Percentiles rank a stretch among this genome's conserved stretches.
Evolutionary conservation across 2,888 invertebrate species (phyloP).

Genomic region (Drosophila mimetica): DNA sequence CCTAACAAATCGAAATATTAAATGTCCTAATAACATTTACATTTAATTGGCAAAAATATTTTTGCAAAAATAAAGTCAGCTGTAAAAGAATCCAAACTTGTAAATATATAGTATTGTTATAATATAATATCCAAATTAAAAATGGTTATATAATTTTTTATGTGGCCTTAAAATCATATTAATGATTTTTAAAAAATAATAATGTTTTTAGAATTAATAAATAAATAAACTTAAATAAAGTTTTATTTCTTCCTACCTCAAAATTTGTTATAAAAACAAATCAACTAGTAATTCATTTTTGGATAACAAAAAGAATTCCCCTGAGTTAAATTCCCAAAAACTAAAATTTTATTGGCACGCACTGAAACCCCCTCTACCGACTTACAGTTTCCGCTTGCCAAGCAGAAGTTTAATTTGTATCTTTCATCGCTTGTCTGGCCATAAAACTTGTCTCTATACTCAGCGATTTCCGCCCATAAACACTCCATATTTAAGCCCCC

Average conservation of each 20-base stretch:
- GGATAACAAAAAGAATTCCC: neutral
- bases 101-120: too few species aligned
- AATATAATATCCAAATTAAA: too few species aligned
- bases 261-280: neutral
- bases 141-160: too few species aligned
- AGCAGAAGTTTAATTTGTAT: constrained; percentile 39
- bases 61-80: too few species aligned
- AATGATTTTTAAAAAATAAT: too few species aligned
- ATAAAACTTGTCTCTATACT: constrained; percentile 22
- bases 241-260: neutral
- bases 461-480: neutral
- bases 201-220: too few species aligned
- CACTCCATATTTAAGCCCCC: neutral
- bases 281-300: neutral
- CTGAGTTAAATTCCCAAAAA: neutral
- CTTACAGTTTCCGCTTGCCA: constrained; percentile 9
- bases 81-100: too few species aligned
- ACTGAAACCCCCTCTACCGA: neutral
- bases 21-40: too few species aligned
- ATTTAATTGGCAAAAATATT: too few species aligned
- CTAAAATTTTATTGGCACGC: constrained; percentile 25
- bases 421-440: constrained; percentile 26
- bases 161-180: too few species aligned
- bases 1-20: too few species aligned
- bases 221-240: too few species aligned